These are phyloP conservation scores for Dicrurus megarhynchus DNA, from an alignment of 2,113 vertebrate species.

Conservation along the genomic window DNA sequence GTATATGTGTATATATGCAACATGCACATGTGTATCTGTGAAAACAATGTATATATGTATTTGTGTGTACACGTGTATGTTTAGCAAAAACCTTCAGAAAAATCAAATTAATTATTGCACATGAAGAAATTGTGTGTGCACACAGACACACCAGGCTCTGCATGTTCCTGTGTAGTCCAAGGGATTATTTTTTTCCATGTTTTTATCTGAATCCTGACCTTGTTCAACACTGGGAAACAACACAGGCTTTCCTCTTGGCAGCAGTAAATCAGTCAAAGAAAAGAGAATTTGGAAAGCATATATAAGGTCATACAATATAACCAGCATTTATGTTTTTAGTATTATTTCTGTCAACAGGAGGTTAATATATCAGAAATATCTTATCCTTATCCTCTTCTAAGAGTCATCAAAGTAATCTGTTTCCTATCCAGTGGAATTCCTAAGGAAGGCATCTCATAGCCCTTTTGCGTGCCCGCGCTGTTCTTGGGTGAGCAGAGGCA, in stretches of 20 bases:
- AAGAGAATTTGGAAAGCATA: not conserved
- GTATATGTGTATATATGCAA: not conserved
- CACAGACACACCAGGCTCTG: not conserved
- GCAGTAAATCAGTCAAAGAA: not conserved
- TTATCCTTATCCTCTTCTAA: not conserved
- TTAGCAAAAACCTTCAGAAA: not conserved
- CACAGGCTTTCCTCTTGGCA: not conserved
- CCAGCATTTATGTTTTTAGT: not conserved
- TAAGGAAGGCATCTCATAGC: not conserved
- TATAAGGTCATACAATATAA: not conserved
- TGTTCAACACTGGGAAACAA: not conserved
- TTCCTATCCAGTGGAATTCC: not conserved
- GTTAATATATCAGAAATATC: not conserved
- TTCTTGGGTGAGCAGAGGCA: constrained; percentile 12
- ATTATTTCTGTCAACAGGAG: not conserved
- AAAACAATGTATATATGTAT: not conserved
- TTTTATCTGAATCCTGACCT: not conserved
- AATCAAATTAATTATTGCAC: not conserved
- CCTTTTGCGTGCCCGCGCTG: fast-evolving
- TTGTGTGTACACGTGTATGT: not conserved
- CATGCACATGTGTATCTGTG: not conserved
- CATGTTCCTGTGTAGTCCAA: not conserved
- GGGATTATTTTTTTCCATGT: not conserved
- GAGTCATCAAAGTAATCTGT: not conserved
- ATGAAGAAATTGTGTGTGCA: not conserved